Percentiles rank a stretch among this genome's conserved stretches.
Evolutionary conservation across 30 jellyfish, hydroid and myxozoan genomes (phyloP).

Genomic region (Aurelia aurita): DNA sequence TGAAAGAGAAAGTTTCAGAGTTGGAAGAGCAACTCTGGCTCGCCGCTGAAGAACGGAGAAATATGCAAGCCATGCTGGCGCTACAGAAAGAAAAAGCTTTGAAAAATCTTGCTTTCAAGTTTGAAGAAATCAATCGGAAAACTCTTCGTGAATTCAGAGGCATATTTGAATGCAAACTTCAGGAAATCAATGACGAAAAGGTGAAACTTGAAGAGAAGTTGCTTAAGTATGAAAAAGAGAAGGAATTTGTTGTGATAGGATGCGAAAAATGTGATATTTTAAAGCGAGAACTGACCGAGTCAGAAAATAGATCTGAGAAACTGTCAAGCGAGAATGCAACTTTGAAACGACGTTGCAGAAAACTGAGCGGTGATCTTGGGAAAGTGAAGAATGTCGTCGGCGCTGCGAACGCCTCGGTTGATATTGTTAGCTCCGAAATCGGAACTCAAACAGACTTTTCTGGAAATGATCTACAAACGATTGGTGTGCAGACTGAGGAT

Average conservation of each 20-base stretch:
- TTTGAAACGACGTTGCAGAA: conserved; percentile 51
- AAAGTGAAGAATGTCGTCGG: conserved; percentile 39
- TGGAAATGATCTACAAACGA: background rate
- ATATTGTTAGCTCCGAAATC: background rate
- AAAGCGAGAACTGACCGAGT: background rate
- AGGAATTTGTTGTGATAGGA: background rate
- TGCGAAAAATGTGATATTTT: conserved; percentile 6
- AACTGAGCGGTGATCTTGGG: conserved; percentile 66
- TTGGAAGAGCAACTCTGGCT: conserved; percentile 66
- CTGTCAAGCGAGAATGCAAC: conserved; percentile 16
- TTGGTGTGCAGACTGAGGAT: conserved; percentile 18
- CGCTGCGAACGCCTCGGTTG: background rate
- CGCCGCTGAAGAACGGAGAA: conserved; percentile 57
- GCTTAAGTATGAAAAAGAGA: background rate
- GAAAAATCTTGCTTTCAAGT: conserved; percentile 57
- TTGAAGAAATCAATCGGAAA: conserved; percentile 62
- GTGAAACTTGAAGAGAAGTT: conserved; percentile 50
- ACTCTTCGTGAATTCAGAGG: conserved; percentile 62
- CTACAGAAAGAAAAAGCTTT: conserved; percentile 60
- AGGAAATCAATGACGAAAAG: conserved; percentile 62
- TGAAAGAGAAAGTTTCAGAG: conserved; percentile 22
- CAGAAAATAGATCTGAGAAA: conserved; percentile 1
- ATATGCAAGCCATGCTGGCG: conserved; percentile 58
- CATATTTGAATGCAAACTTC: conserved; percentile 48
- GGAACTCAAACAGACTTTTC: conserved; percentile 47